Evolutionary conservation across 2,113 vertebrate species (phyloP).

Genomic region (Cynopterus brachyotis): DNA sequence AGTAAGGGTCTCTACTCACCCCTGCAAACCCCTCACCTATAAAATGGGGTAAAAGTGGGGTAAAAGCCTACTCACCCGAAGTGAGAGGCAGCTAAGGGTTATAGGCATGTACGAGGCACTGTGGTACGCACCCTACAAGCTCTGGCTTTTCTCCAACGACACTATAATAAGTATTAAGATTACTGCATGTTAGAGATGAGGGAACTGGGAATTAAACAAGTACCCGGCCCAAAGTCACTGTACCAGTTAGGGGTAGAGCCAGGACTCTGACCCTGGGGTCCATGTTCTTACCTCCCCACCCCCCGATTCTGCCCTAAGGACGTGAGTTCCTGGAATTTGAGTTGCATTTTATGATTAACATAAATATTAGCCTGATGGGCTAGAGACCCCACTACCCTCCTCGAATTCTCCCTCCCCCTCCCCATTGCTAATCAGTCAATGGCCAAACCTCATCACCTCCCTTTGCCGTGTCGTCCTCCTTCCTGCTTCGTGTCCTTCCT

Average conservation of each 20-base stretch:
- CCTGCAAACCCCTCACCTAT: not conserved
- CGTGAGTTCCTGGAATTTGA: not conserved
- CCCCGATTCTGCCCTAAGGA: not conserved
- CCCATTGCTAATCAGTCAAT: not conserved
- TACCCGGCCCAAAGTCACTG: not conserved
- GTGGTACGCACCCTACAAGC: not conserved
- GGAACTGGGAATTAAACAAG: not conserved
- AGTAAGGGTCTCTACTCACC: too few relatives aligned
- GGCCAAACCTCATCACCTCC: not conserved
- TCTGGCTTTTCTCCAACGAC: not conserved
- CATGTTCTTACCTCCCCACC: not conserved
- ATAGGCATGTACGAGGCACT: rapidly evolving
- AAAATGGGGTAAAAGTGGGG: not conserved
- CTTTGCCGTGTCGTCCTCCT: not conserved
- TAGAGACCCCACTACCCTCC: not conserved
- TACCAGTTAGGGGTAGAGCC: not conserved
- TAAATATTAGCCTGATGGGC: not conserved
- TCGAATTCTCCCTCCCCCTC: not conserved
- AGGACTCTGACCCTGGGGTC: not conserved
- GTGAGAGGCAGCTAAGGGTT: not conserved
- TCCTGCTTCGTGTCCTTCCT: not conserved
- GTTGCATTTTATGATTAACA: not conserved
- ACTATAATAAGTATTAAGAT: not conserved
- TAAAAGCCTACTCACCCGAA: not conserved
- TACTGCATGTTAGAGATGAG: not conserved